phyloP scores from a whole-genome alignment of 1,140 invertebrate species.

The Whitmania pigra region DNA sequence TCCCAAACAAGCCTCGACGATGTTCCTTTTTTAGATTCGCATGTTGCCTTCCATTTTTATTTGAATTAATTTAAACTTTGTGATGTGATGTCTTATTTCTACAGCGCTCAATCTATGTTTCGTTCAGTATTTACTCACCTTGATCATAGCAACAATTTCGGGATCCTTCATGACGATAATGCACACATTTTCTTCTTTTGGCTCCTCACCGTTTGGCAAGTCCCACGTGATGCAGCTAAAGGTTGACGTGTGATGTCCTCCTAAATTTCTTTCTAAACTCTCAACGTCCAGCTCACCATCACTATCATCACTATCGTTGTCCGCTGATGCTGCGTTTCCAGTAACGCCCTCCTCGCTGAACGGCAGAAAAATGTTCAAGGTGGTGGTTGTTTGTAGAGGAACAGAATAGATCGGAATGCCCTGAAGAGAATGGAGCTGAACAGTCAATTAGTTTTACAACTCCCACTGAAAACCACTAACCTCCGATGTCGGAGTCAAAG shows the following conservation, averaged over 20 bases:
- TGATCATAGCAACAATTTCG: slow-evolving; percentile 13
- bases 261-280: background rate
- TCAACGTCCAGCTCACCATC: background rate
- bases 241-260: background rate
- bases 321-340: background rate
- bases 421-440: background rate
- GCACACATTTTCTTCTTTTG: background rate
- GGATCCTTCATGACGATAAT: slow-evolving; percentile 17
- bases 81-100: no score
- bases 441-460: background rate
- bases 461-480: no score
- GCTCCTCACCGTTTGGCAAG: slow-evolving; percentile 4
- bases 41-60: background rate
- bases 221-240: slow-evolving; percentile 10
- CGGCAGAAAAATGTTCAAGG: slow-evolving; percentile 13
- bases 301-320: slow-evolving; percentile 12
- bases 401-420: slow-evolving; percentile 11
- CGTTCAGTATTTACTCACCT: background rate
- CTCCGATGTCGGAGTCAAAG: no score
- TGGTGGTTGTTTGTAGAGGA: slow-evolving; percentile 15
- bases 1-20: background rate
- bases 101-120: no score
- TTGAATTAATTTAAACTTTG: background rate
- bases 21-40: background rate
- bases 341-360: background rate